phyloP scores from a whole-genome alignment of 2,888 invertebrate genomes.

The Petrolisthes manimaculis region DNA sequence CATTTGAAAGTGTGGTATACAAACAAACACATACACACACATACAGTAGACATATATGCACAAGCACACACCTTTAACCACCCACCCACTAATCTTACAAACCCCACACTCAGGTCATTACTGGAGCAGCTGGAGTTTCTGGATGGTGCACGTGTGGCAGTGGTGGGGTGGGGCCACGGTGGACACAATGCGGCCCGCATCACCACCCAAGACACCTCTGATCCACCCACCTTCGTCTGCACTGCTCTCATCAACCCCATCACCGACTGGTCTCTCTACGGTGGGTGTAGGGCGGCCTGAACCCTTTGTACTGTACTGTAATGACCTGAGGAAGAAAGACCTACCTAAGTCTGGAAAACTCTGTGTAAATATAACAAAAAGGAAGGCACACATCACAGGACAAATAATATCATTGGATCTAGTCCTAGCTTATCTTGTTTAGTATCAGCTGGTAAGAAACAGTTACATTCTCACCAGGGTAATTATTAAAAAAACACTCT shows the following conservation, averaged over 20 bases:
- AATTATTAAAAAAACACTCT: too few relatives aligned
- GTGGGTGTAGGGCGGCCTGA: constrained; percentile 25
- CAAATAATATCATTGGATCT: too few relatives aligned
- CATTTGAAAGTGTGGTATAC: neutral
- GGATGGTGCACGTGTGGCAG: constrained; percentile 59
- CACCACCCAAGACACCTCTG: constrained; percentile 40
- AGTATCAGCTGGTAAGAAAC: too few relatives aligned
- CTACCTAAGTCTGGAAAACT: too few relatives aligned
- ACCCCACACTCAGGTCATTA: constrained; percentile 32
- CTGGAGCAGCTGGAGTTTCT: constrained; percentile 52
- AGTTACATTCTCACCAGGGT: too few relatives aligned
- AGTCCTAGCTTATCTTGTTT: too few relatives aligned
- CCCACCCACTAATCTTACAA: neutral
- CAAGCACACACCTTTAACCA: neutral
- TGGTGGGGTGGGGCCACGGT: constrained; percentile 61
- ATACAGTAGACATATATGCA: neutral
- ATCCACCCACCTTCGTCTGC: constrained; percentile 39
- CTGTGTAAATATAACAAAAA: too few relatives aligned
- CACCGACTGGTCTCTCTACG: constrained; percentile 63
- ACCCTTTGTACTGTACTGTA: neutral
- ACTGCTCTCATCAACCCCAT: constrained; percentile 59
- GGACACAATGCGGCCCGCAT: constrained; percentile 62
- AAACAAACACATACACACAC: neutral
- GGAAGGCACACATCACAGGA: too few relatives aligned
- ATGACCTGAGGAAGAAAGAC: neutral